phyloP scores from a whole-genome alignment of 2,113 vertebrate genomes.

The Neoarius graeffei region DNA sequence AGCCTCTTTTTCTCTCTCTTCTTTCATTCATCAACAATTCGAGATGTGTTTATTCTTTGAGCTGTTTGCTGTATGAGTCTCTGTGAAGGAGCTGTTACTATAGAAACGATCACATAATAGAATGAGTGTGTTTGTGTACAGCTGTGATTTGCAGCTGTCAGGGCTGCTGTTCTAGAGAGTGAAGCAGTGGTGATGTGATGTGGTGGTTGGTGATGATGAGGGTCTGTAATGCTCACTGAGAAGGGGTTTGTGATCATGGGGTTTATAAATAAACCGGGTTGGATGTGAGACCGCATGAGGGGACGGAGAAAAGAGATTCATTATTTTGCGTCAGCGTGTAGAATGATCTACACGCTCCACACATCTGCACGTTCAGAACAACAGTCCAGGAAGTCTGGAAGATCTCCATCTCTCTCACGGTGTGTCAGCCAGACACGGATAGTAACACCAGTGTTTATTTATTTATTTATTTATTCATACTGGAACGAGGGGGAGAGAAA shows the following conservation, averaged over 20 bases:
- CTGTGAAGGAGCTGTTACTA: neutral
- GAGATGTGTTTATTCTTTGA: too few species aligned
- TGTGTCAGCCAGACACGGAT: neutral
- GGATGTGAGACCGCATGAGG: neutral
- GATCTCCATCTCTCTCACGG: constrained; percentile 1
- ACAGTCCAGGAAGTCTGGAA: neutral
- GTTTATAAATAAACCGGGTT: neutral
- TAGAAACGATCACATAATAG: neutral
- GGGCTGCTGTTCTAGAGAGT: neutral
- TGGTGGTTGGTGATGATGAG: neutral
- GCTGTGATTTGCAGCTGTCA: neutral
- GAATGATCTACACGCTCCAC: neutral
- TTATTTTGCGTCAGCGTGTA: neutral
- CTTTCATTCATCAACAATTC: too few species aligned
- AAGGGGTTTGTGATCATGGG: neutral
- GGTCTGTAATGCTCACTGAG: neutral
- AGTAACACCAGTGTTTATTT: constrained; percentile 10
- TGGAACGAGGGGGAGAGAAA: neutral
- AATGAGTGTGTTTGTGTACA: neutral
- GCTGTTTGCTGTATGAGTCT: too few species aligned
- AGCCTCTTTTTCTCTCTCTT: too few species aligned
- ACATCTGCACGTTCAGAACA: neutral
- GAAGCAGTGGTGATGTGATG: neutral
- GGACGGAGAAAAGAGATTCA: neutral
- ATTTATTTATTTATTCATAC: constrained; percentile 21